A percentile compares a stretch with the other conserved stretches of the same genome.
These are phyloP conservation scores for Propithecus coquereli DNA, from an alignment of 2,113 vertebrate genomes.

Conservation along the genomic window DNA sequence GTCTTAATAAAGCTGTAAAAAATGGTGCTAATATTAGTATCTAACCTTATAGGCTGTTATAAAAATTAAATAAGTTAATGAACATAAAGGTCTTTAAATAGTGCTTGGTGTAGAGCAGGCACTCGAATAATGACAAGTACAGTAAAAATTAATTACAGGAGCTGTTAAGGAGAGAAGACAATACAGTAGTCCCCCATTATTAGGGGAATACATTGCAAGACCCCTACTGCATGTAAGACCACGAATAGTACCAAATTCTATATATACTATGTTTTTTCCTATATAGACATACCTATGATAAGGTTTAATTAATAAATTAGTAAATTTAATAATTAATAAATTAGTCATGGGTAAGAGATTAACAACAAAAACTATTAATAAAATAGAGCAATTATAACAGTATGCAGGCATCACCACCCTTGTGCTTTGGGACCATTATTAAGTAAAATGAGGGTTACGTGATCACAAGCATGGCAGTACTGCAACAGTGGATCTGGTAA, in stretches of 20 bases:
- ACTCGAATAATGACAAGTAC: neutral
- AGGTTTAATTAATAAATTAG: neutral
- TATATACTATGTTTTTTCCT: neutral
- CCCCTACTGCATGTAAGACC: neutral
- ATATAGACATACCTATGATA: neutral
- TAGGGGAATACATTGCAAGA: neutral
- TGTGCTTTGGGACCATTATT: neutral
- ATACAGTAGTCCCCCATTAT: neutral
- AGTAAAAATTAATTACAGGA: neutral
- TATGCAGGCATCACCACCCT: neutral
- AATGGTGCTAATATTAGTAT: neutral
- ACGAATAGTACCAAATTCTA: neutral
- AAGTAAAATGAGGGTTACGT: neutral
- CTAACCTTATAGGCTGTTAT: neutral
- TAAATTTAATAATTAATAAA: neutral
- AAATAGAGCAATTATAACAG: neutral
- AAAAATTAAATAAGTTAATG: neutral
- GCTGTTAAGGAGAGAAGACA: neutral
- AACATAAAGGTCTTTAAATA: neutral
- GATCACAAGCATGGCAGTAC: neutral
- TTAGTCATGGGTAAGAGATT: neutral
- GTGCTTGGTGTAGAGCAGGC: neutral
- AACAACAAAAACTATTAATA: neutral
- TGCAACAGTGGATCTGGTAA: neutral
- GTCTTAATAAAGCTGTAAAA: constrained; percentile 15